Evolutionary conservation across 2,888 invertebrate species (phyloP).

Genomic region (Volucella inflata): DNA sequence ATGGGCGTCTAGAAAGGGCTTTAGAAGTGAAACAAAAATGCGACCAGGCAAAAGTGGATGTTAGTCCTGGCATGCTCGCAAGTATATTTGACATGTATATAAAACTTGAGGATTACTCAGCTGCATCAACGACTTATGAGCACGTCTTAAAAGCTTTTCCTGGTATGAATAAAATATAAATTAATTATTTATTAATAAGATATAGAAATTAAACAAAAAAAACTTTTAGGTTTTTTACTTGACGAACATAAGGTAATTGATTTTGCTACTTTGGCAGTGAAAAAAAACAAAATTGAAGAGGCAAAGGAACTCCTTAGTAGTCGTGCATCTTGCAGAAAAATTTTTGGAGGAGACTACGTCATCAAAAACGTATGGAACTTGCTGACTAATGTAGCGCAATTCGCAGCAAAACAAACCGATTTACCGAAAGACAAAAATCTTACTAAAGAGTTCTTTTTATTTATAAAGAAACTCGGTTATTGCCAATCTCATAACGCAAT

Average conservation of each 20-base stretch:
- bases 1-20: constrained; percentile 85
- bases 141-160: constrained; percentile 85
- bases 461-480: constrained; percentile 85
- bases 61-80: constrained; percentile 88
- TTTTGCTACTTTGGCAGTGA: constrained; percentile 86
- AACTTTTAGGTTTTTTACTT: constrained; percentile 84
- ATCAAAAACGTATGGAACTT: constrained; percentile 87
- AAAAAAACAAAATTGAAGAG: constrained; percentile 80
- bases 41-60: constrained; percentile 84
- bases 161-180: constrained; percentile 77
- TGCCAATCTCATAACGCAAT: constrained; percentile 86
- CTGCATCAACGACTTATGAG: constrained; percentile 85
- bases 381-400: constrained; percentile 85
- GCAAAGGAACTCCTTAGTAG: constrained; percentile 84
- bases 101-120: constrained; percentile 85
- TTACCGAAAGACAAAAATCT: constrained; percentile 82
- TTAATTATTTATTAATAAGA: no score
- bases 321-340: constrained; percentile 84
- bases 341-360: constrained; percentile 84
- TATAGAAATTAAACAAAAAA: neutral
- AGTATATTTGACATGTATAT: constrained; percentile 87
- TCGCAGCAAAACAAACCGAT: constrained; percentile 72
- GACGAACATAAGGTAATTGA: constrained; percentile 88
- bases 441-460: constrained; percentile 84
- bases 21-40: constrained; percentile 85